phyloP scores from a whole-genome alignment of 2,797 vertebrate genomes.

The Helarctos malayanus region DNA sequence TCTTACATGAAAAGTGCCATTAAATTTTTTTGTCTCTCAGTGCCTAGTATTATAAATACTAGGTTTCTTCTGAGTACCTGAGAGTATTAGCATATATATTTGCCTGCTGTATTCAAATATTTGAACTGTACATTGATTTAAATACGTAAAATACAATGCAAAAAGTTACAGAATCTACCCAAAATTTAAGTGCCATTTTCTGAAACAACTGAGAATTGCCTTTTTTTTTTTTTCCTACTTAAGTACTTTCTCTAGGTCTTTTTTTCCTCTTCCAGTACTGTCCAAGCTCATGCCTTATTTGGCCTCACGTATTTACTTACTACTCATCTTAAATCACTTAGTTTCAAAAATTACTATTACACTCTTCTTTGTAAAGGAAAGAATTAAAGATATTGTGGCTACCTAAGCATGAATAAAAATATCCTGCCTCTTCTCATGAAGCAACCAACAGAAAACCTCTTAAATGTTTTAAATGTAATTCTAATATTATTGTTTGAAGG shows the following conservation, averaged over 20 bases:
- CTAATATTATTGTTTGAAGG: conserved; percentile 88
- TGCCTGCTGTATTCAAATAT: not conserved
- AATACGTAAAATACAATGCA: not conserved
- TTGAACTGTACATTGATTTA: not conserved
- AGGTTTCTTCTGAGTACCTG: not conserved
- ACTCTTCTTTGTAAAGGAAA: conserved; percentile 30
- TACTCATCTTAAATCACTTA: not conserved
- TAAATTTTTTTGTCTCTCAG: not conserved
- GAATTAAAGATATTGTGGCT: not conserved
- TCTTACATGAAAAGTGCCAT: not conserved
- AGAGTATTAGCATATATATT: not conserved
- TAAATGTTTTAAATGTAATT: conserved; percentile 70
- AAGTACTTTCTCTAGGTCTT: not conserved
- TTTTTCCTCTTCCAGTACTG: not conserved
- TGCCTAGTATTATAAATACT: not conserved
- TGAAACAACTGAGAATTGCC: not conserved
- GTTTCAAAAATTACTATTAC: not conserved
- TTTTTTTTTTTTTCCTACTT: not conserved
- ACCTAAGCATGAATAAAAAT: not conserved
- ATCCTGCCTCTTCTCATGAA: conserved; percentile 62
- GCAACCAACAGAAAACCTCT: not conserved
- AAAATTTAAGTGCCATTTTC: not conserved
- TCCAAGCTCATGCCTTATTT: conserved; percentile 35
- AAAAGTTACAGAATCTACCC: not conserved
- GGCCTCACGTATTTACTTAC: not conserved